These are phyloP conservation scores for Scaptomyza pallida DNA, from an alignment of 1,140 invertebrate species.

Conservation along the genomic window DNA sequence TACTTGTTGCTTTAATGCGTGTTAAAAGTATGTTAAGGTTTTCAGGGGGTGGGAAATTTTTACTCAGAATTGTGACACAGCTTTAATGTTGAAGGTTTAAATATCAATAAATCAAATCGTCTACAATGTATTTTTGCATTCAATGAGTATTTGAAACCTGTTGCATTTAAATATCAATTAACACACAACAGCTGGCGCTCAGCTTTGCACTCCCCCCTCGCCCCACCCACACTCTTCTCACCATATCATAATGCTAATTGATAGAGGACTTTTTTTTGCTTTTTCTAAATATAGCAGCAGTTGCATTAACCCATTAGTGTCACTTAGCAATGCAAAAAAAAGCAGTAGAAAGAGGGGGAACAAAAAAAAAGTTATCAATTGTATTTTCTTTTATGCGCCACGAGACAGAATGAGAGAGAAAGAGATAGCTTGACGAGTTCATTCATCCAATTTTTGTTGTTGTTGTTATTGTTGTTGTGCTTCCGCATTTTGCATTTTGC, in stretches of 20 bases:
- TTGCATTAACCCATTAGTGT: conserved; percentile 68
- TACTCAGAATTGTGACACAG: too few relatives aligned
- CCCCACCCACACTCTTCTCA: too few relatives aligned
- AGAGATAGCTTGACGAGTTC: conserved; percentile 51
- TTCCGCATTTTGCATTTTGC: conserved; percentile 67
- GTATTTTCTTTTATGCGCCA: background rate
- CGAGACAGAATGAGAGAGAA: conserved; percentile 4
- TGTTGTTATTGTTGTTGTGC: conserved; percentile 13
- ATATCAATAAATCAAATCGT: too few relatives aligned
- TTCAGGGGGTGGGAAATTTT: too few relatives aligned
- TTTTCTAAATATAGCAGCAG: conserved; percentile 58
- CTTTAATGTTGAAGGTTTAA: too few relatives aligned
- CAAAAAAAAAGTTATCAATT: conserved; percentile 18
- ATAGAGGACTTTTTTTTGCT: conserved; percentile 6
- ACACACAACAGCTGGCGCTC: background rate
- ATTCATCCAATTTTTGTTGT: conserved; percentile 65
- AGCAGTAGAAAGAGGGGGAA: background rate
- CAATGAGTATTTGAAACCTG: too few relatives aligned
- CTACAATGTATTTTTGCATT: too few relatives aligned
- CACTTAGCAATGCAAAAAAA: conserved; percentile 51
- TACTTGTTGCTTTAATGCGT: conserved; percentile 22
- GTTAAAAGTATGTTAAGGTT: background rate
- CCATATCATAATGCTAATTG: conserved; percentile 10
- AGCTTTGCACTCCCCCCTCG: background rate
- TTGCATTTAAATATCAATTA: background rate